These are phyloP conservation scores for Zelleria hepariella DNA, from an alignment of 2,888 invertebrate genomes.

Conservation along the genomic window DNA sequence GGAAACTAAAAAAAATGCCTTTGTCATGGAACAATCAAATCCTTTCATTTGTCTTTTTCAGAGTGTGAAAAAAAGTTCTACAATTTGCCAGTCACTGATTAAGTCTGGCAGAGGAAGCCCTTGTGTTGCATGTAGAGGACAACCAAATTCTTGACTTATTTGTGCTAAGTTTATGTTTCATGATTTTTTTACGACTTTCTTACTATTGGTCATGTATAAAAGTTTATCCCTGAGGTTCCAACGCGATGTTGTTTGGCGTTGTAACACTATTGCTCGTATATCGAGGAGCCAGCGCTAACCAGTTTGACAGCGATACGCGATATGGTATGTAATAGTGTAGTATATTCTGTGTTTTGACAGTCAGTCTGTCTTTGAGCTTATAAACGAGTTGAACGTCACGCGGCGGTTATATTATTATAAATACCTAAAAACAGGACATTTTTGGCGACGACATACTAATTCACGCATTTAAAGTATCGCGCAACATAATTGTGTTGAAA, in stretches of 20 bases:
- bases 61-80: neutral
- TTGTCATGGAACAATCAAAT: neutral
- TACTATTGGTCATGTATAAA: neutral
- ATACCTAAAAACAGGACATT: too few species aligned
- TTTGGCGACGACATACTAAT: too few species aligned
- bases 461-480: too few species aligned
- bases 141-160: neutral
- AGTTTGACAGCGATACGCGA: neutral
- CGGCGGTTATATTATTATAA: too few species aligned
- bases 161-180: neutral
- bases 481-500: too few species aligned
- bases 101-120: neutral
- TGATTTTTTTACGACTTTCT: neutral
- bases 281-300: neutral
- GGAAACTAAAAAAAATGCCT: neutral
- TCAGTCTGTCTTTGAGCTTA: too few species aligned
- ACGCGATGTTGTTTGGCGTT: neutral
- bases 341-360: conserved; percentile 12
- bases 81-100: neutral
- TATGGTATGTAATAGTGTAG: neutral
- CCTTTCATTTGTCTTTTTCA: neutral
- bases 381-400: too few species aligned
- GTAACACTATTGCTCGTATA: neutral
- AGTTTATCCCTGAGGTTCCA: neutral
- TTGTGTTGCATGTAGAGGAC: neutral